Evolutionary conservation across 2,888 invertebrate genomes (phyloP).

Genomic region (Pseudoips prasinana): DNA sequence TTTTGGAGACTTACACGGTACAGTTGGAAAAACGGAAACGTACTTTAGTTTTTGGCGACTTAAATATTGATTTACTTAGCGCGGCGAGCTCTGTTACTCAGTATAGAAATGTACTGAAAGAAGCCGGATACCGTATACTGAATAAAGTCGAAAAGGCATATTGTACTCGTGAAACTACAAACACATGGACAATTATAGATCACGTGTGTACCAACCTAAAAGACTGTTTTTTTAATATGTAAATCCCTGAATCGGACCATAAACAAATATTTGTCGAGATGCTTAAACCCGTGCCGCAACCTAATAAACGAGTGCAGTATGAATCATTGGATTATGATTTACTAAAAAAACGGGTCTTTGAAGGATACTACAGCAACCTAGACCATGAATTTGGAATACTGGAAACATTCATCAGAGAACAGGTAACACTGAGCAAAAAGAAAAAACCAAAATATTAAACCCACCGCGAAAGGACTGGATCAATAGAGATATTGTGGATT

Average conservation of each 20-base stretch:
- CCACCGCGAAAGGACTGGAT: no score
- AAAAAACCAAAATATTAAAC: background rate
- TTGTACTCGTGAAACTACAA: background rate
- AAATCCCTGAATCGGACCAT: conserved; percentile 1
- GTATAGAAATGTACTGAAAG: background rate
- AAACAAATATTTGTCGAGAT: no score
- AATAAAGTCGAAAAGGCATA: background rate
- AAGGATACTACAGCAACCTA: background rate
- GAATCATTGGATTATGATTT: background rate
- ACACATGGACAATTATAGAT: background rate
- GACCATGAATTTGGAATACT: background rate
- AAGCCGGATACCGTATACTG: background rate
- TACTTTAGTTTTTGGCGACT: background rate
- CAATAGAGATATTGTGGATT: background rate
- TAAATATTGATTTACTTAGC: background rate
- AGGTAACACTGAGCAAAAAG: background rate
- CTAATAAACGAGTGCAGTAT: background rate
- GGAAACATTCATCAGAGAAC: background rate
- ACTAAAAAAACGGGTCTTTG: background rate
- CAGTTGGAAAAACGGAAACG: background rate
- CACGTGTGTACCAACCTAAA: background rate
- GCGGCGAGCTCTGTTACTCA: background rate
- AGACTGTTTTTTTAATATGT: background rate
- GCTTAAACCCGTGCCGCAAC: background rate
- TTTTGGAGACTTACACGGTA: background rate